Conservation (phyloP, 2,797 vertebrate species). For the Sebastes trivittatus region DNA sequence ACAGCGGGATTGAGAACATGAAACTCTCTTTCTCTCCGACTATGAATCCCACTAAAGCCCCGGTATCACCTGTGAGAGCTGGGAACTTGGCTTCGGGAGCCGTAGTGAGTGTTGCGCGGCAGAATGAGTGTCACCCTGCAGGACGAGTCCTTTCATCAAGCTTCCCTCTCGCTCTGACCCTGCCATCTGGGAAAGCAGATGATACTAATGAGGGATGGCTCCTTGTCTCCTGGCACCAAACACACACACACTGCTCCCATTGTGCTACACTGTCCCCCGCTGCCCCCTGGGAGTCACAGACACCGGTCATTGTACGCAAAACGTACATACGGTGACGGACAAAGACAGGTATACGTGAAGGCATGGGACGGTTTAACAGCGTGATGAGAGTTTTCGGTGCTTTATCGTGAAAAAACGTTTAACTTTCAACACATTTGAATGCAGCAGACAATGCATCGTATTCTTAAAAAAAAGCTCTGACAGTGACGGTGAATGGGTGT, state of each 20-base stretch:
- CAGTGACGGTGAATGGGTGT: slow-evolving; percentile 42
- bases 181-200: slow-evolving; percentile 84
- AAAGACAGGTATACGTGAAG: slow-evolving; percentile 45
- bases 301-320: slow-evolving; percentile 58
- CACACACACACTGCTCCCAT: slow-evolving; percentile 78
- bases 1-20: slow-evolving; percentile 40
- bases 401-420: slow-evolving; percentile 3
- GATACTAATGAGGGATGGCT: slow-evolving; percentile 84
- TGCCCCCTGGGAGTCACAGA: slow-evolving; percentile 55
- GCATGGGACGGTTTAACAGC: background rate
- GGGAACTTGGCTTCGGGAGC: slow-evolving; percentile 56
- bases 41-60: slow-evolving; percentile 69
- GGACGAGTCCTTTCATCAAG: slow-evolving; percentile 79
- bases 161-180: slow-evolving; percentile 75
- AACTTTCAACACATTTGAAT: slow-evolving; percentile 2
- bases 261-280: slow-evolving; percentile 74
- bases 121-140: slow-evolving; percentile 72
- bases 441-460: background rate
- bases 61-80: slow-evolving; percentile 71
- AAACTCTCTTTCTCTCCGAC: slow-evolving; percentile 48
- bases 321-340: slow-evolving; percentile 40
- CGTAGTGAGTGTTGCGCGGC: slow-evolving; percentile 43
- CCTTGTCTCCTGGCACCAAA: slow-evolving; percentile 72
- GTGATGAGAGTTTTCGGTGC: background rate
- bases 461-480: slow-evolving; percentile 15